These are phyloP conservation scores for Yponomeuta sedellus DNA, from an alignment of 2,888 invertebrate genomes.

Conservation along the genomic window DNA sequence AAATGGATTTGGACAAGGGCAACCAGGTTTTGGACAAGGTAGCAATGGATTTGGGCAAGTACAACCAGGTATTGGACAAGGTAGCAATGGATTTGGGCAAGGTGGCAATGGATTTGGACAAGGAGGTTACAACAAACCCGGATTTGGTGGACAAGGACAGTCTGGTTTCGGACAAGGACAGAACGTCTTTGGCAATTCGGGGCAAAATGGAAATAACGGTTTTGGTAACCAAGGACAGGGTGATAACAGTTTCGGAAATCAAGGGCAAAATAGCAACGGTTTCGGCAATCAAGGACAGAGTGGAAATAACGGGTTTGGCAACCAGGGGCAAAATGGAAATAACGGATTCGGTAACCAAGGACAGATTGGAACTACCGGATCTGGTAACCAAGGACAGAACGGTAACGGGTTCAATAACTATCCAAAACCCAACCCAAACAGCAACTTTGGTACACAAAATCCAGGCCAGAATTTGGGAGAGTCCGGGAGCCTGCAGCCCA, in stretches of 20 bases:
- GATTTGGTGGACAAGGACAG: not conserved
- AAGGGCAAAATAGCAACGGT: conserved; percentile 23
- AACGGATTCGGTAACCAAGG: conserved; percentile 13
- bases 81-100: conserved; percentile 15
- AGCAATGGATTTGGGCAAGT: not conserved
- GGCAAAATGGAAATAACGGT: conserved; percentile 4
- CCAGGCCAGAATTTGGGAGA: no score
- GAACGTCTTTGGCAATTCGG: not conserved
- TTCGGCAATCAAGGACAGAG: conserved; percentile 13
- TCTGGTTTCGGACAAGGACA: not conserved
- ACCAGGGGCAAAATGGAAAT: conserved; percentile 13
- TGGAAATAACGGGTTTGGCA: conserved; percentile 15
- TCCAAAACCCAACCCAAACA: conserved; percentile 4
- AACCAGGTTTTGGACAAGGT: not conserved
- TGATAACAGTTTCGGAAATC: conserved; percentile 18
- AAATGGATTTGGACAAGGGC: conserved; percentile 3
- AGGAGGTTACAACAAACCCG: conserved; percentile 17
- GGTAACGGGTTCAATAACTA: conserved; percentile 12
- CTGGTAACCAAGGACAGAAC: conserved; percentile 15
- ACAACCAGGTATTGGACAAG: conserved; percentile 14
- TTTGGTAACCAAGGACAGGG: conserved; percentile 4
- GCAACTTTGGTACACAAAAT: not conserved
- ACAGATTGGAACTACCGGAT: conserved; percentile 15
- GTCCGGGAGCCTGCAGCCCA: not conserved
- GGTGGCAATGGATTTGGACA: conserved; percentile 18